phyloP scores from a whole-genome alignment of 1,140 invertebrate genomes.

The Onthophagus taurus region DNA sequence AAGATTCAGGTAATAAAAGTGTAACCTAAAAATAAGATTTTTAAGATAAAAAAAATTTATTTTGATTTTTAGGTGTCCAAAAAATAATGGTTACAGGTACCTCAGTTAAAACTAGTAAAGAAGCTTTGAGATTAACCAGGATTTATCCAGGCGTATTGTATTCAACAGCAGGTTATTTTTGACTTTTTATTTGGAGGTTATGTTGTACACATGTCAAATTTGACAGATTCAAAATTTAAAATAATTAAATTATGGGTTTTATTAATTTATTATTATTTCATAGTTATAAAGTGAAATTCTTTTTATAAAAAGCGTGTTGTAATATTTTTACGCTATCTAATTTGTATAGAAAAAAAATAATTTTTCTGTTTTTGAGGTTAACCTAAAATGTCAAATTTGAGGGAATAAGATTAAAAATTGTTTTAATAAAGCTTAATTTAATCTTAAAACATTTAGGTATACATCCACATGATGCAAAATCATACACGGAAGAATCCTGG shows the following conservation, averaged over 20 bases:
- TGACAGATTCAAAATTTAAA: too few species aligned
- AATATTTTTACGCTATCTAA: too few species aligned
- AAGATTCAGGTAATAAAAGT: constrained; percentile 70
- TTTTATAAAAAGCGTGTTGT: too few species aligned
- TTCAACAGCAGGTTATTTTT: constrained; percentile 71
- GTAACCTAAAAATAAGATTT: constrained; percentile 1
- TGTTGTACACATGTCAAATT: constrained; percentile 9
- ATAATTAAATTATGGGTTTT: too few species aligned
- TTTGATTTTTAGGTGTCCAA: constrained; percentile 61
- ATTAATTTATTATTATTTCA: too few species aligned
- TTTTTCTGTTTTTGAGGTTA: too few species aligned
- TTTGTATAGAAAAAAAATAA: too few species aligned
- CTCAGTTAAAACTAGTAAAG: constrained; percentile 79
- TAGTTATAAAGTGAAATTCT: too few species aligned
- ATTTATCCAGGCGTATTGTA: constrained; percentile 85
- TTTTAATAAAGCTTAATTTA: not conserved
- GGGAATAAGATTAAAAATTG: too few species aligned
- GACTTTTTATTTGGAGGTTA: too few species aligned
- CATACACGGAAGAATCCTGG: constrained; percentile 72
- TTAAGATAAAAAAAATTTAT: not conserved
- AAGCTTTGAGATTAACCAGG: constrained; percentile 76
- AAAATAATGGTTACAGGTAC: constrained; percentile 92
- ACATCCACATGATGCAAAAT: constrained; percentile 93
- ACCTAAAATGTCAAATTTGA: too few species aligned
- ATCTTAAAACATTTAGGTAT: constrained; percentile 51